Base-by-base conservation (phyloP, 2,888 invertebrate genomes). In the Miltochrista miniata region DNA sequence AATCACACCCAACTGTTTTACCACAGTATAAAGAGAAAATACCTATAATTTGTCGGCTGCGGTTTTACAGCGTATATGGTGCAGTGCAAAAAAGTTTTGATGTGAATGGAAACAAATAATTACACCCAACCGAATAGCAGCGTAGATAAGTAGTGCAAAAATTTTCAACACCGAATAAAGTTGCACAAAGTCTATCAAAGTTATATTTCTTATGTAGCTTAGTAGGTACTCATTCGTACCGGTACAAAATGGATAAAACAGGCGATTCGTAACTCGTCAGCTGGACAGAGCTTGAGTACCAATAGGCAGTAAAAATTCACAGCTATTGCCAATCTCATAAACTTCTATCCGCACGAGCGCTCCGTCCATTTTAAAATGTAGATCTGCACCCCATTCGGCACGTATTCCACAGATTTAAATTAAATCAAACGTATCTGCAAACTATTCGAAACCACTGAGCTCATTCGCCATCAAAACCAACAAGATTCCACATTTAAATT, bases 401-500 rank as follows among this genome's bases (percentile, higher is more conserved):
- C 59, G 59, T 57, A 54, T 59, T 66, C 48, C 48, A 51, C 51
- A 53, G 36, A 59, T 58, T 59, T 58, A 58, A 59, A 61, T 64
- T 50, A 38, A 55, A 52, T 57, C 56, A 56, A 57, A 56, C 64
- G 48, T 59, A 33, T 40, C 48, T 59, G 45, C 48, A 57, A 58
- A 59, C 53, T 68, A 60, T 59, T 60, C 54, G 52, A 51, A 43
- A 53, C 55, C 55, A 56, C 52, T 54, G 31, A 48, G 45, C 40
- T 56, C 54, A 54, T 56, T 56, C 45, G 48, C 52, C 54, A 54
- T 53, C 58, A 51, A 55, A 59, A 61, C 61, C 60, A 65, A 72
- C 67, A 56, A 62, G 66, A 58, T 61, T 62, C 56, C 62, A 45
- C 58, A 71, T 71, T 52, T 70, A 70, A 71, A 70, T 55, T 73